Evolutionary conservation across 2,797 vertebrate species (phyloP).

Genomic region (Enteromius argenteus): DNA sequence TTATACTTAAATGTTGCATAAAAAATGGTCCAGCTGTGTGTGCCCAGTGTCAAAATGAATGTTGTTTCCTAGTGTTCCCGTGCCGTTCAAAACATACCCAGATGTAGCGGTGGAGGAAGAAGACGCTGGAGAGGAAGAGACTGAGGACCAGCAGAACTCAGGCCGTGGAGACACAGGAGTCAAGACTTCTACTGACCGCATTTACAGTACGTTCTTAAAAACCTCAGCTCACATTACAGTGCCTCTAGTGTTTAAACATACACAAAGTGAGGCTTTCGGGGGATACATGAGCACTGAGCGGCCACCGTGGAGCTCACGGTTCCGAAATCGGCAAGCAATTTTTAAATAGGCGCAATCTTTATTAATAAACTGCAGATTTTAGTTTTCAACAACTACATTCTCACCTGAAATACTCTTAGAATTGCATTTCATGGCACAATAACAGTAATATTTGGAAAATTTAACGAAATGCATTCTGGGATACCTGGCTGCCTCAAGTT

Average conservation of each 20-base stretch:
- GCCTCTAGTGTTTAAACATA: background rate
- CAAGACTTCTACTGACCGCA: background rate
- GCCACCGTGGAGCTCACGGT: no score
- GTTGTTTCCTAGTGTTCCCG: background rate
- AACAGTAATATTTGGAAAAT: no score
- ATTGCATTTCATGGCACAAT: no score
- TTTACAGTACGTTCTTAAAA: constrained; percentile 18
- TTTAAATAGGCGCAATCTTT: no score
- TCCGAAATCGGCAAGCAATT: no score
- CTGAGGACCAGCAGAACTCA: constrained; percentile 40
- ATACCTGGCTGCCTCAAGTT: no score
- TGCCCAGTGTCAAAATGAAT: background rate
- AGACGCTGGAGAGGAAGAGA: constrained; percentile 52
- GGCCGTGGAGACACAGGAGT: constrained; percentile 32
- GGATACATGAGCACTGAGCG: no score
- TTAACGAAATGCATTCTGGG: no score
- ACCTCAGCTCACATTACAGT: background rate
- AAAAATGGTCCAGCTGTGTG: background rate
- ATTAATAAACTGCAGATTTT: no score
- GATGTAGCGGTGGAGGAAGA: constrained; percentile 49
- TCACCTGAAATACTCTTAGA: no score
- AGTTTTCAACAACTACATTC: no score
- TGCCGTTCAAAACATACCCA: background rate
- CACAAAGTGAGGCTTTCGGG: no score
- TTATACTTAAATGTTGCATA: background rate